Percentiles rank a stretch among this genome's conserved stretches.
Conservation (phyloP, 2,113 vertebrate genomes). For the Galbula dea region DNA sequence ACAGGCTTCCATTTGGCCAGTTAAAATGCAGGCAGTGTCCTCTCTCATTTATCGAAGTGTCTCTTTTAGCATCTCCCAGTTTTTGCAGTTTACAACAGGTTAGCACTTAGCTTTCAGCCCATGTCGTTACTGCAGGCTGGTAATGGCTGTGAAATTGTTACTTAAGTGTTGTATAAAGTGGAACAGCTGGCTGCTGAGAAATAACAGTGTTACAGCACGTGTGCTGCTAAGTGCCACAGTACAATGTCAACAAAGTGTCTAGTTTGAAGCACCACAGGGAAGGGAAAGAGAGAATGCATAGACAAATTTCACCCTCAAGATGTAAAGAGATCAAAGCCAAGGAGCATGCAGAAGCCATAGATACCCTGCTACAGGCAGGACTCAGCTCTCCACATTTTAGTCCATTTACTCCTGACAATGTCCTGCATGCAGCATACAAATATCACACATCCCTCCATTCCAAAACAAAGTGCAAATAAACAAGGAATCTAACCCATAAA, state of each 20-base stretch:
- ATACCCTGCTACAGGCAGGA: background rate
- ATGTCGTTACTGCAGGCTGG: background rate
- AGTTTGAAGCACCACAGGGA: background rate
- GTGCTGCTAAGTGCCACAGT: background rate
- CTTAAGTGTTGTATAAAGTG: conserved; percentile 22
- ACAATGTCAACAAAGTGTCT: background rate
- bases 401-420: background rate
- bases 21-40: conserved; percentile 24
- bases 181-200: conserved; percentile 41
- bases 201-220: background rate
- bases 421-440: background rate
- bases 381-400: fast-evolving
- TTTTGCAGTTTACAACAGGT: conserved; percentile 2
- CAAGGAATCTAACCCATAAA: background rate
- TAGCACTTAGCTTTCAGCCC: conserved; percentile 34
- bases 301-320: background rate
- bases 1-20: background rate
- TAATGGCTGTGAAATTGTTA: conserved; percentile 52
- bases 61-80: background rate
- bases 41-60: conserved; percentile 8
- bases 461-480: background rate
- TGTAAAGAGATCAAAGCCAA: background rate
- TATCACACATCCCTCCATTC: background rate
- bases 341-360: background rate
- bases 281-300: background rate